Evolutionary conservation across 2,888 invertebrate species (phyloP), one percentile per base, ranked within the genome.

Genomic region (Listrodromus nycthemerus): DNA sequence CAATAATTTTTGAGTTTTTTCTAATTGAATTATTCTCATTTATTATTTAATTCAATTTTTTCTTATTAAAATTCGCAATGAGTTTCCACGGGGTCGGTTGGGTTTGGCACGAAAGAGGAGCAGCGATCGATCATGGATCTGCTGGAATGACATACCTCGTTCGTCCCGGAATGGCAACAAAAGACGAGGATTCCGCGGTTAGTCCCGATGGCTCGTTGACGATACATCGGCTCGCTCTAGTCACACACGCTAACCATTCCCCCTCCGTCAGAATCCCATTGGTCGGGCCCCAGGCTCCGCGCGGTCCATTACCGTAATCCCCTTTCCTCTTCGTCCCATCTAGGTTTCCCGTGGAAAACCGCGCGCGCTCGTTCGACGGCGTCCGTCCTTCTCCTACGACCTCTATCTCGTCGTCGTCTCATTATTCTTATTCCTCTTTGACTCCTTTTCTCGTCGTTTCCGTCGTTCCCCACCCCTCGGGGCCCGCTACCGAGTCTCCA

Each of bases 161-260:
- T 63, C 30, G 63, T 63, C 33, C 33, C 7, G 5, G 63, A 63
- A 33, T 63, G 19, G 63, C n/a, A 30, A 33, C 63, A 33, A 63
- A 63, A 33, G 58, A 58, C 24, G 30, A 58, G 21, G 27, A 58
- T 58, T 30, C 13, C 58, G 58, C 58, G 58, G 58, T 58, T 10
- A 27, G 27, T 58, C 58, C 58, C 58, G 58, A 58, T 24, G 13
- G 24, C 82, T 86, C 77, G 80, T 86, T 85, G 82, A 85, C 82
- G 88, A 89, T 89, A 88, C 88, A 88, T 87, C 87, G 88, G 87
- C 88, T 87, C 90, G 90, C 87, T 88, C 90, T 91, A 90, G 90
- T 91, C 90, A 88, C 89, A 87, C 88, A 87, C 88, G 88, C 86
- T 86, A 85, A 83, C 74, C 55, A 33, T 45, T 30, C 58, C 78